Evolutionary conservation across 2,797 vertebrate species (phyloP).

Genomic region (Sandelia bainsii): DNA sequence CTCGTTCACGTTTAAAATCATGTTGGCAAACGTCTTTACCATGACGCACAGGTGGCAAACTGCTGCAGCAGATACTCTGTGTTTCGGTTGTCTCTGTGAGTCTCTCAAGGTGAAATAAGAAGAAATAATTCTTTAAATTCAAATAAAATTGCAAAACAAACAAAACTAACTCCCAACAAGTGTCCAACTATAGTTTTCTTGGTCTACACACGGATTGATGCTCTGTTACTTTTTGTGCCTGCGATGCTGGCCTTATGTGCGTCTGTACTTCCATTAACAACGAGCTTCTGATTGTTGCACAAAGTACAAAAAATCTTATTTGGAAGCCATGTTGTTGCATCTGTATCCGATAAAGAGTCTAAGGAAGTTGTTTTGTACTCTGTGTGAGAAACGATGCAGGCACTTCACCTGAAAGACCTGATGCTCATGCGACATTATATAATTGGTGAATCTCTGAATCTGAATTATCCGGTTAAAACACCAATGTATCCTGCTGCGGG

Average conservation of each 20-base stretch:
- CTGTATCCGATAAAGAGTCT: background rate
- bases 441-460: constrained; percentile 23
- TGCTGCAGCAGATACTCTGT: constrained; percentile 15
- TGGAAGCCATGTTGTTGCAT: background rate
- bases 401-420: background rate
- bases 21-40: background rate
- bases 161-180: constrained; percentile 26
- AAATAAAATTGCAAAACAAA: background rate
- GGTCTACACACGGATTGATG: constrained; percentile 6
- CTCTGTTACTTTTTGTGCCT: constrained; percentile 5
- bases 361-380: constrained; percentile 16
- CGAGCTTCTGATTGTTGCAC: background rate
- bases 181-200: constrained; percentile 23
- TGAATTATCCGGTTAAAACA: constrained; percentile 19
- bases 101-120: constrained; percentile 29
- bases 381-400: background rate
- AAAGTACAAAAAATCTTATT: background rate
- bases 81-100: background rate
- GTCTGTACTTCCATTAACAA: background rate
- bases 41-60: constrained; percentile 17
- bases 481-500: constrained; percentile 23
- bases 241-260: background rate
- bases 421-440: constrained; percentile 13
- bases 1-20: background rate
- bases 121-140: background rate